Evolutionary conservation across 2,888 invertebrate species (phyloP).

Genomic region (Heliconius aoede): DNA sequence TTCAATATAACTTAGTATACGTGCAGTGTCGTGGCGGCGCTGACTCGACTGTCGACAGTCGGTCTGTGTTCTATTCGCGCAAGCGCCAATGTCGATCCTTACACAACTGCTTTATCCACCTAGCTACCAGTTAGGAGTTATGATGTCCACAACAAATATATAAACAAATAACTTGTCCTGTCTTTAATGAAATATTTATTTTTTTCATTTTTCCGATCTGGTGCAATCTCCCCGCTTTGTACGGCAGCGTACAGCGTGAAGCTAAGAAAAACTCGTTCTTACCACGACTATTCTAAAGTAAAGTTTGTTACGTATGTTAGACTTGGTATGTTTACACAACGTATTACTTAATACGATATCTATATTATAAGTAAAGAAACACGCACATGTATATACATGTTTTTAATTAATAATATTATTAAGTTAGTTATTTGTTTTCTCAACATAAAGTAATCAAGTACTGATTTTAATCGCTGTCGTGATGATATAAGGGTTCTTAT

Average conservation of each 20-base stretch:
- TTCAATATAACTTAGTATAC: not conserved
- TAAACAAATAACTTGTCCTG: not conserved
- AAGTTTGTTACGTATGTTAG: not conserved
- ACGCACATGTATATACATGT: not conserved
- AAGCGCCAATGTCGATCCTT: slow-evolving; percentile 18
- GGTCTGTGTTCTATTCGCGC: not conserved
- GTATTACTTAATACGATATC: not conserved
- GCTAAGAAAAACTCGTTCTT: not conserved
- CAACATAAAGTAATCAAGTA: no score
- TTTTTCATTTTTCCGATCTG: no score
- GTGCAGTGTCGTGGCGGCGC: not conserved
- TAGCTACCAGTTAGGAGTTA: not conserved
- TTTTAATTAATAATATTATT: not conserved
- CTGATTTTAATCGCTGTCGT: no score
- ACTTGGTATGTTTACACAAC: not conserved
- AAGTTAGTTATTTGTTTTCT: no score
- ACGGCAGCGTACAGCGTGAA: not conserved
- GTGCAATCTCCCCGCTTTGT: no score
- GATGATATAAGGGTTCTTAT: no score
- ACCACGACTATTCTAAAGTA: not conserved
- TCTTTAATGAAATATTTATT: no score
- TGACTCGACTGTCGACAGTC: not conserved
- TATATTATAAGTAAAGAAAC: not conserved
- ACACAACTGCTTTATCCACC: not conserved
- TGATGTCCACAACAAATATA: not conserved